Percentiles rank a stretch among this genome's conserved stretches.
phyloP scores from a whole-genome alignment of 2,797 vertebrate species.

The Cossypha niveicapilla region DNA sequence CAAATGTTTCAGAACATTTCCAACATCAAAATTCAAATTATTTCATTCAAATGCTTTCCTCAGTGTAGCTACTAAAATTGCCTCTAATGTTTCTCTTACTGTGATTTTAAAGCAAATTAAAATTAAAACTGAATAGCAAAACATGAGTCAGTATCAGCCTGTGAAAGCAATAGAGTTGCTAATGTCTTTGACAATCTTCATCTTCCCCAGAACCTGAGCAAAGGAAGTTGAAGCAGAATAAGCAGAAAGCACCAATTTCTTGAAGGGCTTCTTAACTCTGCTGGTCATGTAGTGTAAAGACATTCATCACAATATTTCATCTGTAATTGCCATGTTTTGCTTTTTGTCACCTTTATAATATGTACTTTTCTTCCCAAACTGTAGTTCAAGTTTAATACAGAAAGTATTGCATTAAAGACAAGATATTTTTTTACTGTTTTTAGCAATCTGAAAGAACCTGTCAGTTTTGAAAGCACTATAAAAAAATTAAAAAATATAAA shows the following conservation, averaged over 20 bases:
- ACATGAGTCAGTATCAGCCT: neutral
- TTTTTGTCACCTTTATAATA: neutral
- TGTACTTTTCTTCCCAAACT: neutral
- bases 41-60: neutral
- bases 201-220: neutral
- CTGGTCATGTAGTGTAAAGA: neutral
- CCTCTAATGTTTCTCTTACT: neutral
- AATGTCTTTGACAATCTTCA: neutral
- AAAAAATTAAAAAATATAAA: too few relatives aligned
- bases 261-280: neutral
- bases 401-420: neutral
- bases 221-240: neutral
- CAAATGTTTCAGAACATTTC: neutral
- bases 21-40: neutral
- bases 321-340: neutral
- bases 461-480: neutral
- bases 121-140: neutral
- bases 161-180: neutral
- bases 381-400: neutral
- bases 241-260: neutral
- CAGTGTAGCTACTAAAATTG: neutral
- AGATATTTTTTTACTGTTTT: neutral
- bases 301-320: neutral
- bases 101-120: neutral
- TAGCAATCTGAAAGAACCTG: neutral